Evolutionary conservation across 2,888 invertebrate genomes (phyloP), one percentile per base, ranked within the genome.

Genomic region (Diadegma fenestrale): DNA sequence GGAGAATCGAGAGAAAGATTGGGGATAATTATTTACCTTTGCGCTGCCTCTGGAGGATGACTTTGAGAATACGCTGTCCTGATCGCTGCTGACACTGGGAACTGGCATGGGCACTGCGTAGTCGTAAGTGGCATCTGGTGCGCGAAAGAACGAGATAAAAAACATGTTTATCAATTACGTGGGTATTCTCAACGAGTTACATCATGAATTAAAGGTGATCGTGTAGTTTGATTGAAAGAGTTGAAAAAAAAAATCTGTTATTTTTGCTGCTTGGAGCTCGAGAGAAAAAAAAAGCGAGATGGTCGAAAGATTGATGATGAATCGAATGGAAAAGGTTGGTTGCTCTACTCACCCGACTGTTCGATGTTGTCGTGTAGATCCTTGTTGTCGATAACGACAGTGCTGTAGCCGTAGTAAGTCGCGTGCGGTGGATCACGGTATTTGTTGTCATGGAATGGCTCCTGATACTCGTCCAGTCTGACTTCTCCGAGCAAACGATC

Each of bases 331-430:
- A 58, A 2, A 30, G 63, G 48, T 30, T 30, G 37, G 12, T 17
- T 10, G 14, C 48, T 48, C 8, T 17, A 80, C 79, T 93, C 83
- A 94, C 94, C 94, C 82, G 94, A 94, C 89, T 94, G 94, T 81
- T 94, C 94, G 85, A 94, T 92, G 90, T 90, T 94, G 91, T 94
- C 94, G 85, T 94, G 94, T 81, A 94, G 93, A 89, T 94, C 94
- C 91, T 94, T 93, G 91, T 93, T 94, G 91, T 94, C 94, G 90
- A 94, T 92, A 88, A 94, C 93, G 87, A 94, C 94, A 63, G 94
- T 94, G 89, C 94, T 94, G 88, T 94, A 94, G 85, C 94, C 94
- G 82, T 94, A 94, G 88, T 94, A 94, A 80, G 94, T 93, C 72
- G 93, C 91, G 85, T 94, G 94, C 84, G 93, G 90, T 37, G 93